phyloP scores from a whole-genome alignment of 2,113 vertebrate species.

The Theristicus caerulescens region DNA sequence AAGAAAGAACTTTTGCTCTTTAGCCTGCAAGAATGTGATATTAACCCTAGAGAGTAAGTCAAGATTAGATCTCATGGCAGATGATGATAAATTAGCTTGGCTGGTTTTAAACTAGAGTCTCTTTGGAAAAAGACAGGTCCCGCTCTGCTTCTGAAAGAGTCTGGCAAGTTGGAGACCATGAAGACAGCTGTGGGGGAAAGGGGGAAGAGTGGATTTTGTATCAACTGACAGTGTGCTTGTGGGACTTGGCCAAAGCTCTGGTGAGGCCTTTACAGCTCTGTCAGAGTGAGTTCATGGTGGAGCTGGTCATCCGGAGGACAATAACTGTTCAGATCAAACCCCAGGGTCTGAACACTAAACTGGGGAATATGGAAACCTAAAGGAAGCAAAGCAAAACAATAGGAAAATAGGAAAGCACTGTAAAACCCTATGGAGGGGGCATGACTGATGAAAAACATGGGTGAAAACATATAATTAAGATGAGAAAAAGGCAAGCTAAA shows the following conservation, averaged over 20 bases:
- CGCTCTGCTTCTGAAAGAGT: background rate
- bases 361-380: background rate
- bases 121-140: background rate
- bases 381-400: background rate
- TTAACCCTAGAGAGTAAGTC: background rate
- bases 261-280: background rate
- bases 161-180: background rate
- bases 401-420: background rate
- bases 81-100: conserved; percentile 18
- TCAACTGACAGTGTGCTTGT: background rate
- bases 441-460: background rate
- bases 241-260: background rate
- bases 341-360: background rate
- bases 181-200: background rate
- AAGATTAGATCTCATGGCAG: background rate
- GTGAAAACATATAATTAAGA: background rate
- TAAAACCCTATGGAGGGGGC: background rate
- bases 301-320: background rate
- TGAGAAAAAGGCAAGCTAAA: background rate
- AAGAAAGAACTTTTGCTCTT: background rate
- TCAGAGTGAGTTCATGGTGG: background rate
- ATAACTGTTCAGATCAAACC: background rate
- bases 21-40: background rate
- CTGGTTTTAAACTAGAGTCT: background rate
- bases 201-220: background rate